Evolutionary conservation across 92 coral and sea anemone genomes (phyloP), one percentile per base, ranked within the genome.

Genomic region (Epizoanthus scotinus): DNA sequence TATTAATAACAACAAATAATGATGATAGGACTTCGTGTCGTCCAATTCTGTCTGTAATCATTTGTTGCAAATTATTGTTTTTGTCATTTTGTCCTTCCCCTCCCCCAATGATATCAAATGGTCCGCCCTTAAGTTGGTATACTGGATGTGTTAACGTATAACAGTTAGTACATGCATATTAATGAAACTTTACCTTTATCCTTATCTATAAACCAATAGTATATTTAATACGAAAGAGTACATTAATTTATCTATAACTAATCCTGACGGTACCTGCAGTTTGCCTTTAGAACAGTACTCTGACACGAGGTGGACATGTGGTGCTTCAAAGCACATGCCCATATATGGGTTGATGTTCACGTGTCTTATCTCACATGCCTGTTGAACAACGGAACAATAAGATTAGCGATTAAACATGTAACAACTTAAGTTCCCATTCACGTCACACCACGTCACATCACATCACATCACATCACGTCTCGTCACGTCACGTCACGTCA

Each of bases 201-300:
- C 19, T 49, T 71, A 71, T 31, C 18, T 31, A 2, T 9, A 47
- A 47, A 13, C 52, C 52, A 47, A 47, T 47, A 47, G 15, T 13
- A 47, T 47, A 9, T 44, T 6, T 40, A 40, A 9, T 40, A 40
- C 8, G 5, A 6, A 40, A 40, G 0, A 2, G 5, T n/a, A n/a
- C 24, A 17, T 6, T 8, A 25, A 17, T n/a, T n/a, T 0, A 61
- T 22, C 31, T 13, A 61, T 54, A 40, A 74, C 44, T 2, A 74
- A 74, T 19, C 2, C 54, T 0, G 29, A 10, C 14, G 20, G 29
- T 69, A 91, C 95, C 92, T 86, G 90, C 20, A 91, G 82, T 25
- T 88, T 90, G 56, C 95, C 95, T 72, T 91, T 91, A 29, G 92
- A 83, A 78, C 95, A 91, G 71, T 83, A 89, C 36, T 91, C 95